A percentile compares a stretch with the other conserved stretches of the same genome.
Evolutionary conservation across 2,113 vertebrate species (phyloP).

Genomic region (Stegastes partitus): DNA sequence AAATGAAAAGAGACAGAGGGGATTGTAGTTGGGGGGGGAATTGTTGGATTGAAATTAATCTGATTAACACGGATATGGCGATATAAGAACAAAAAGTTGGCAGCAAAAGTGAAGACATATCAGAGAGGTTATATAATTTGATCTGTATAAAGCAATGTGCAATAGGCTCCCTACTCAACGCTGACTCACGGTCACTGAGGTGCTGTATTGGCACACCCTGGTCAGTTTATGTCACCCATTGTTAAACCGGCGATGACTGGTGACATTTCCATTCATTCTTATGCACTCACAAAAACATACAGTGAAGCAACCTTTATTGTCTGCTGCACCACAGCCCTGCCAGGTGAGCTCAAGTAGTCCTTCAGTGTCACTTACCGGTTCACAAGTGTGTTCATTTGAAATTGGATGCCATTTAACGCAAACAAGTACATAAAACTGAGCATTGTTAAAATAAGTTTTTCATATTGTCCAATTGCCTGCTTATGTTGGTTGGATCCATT

Average conservation of each 20-base stretch:
- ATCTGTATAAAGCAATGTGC: conserved; percentile 10
- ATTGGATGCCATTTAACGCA: too few relatives aligned
- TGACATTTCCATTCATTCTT: conserved; percentile 15
- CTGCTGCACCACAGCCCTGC: not conserved
- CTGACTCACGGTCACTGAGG: conserved; percentile 33
- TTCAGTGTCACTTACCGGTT: not conserved
- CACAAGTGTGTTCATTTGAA: not conserved
- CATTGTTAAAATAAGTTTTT: not conserved
- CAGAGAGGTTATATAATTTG: conserved; percentile 13
- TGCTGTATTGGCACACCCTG: conserved; percentile 37
- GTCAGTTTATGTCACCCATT: conserved; percentile 17
- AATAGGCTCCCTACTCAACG: conserved; percentile 8
- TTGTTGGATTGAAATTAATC: not conserved
- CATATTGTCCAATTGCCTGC: not conserved
- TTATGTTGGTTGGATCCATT: not conserved
- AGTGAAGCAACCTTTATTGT: not conserved
- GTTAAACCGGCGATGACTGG: conserved; percentile 1
- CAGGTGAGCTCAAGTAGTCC: not conserved
- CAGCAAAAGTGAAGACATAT: not conserved
- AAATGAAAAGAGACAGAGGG: conserved; percentile 8
- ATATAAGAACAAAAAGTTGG: conserved; percentile 1
- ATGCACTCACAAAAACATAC: conserved; percentile 19
- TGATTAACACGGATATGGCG: conserved; percentile 1
- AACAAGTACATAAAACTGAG: not conserved
- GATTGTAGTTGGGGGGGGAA: not conserved